Base-by-base conservation (phyloP, 2,888 invertebrate genomes). In the Catocala nupta region DNA sequence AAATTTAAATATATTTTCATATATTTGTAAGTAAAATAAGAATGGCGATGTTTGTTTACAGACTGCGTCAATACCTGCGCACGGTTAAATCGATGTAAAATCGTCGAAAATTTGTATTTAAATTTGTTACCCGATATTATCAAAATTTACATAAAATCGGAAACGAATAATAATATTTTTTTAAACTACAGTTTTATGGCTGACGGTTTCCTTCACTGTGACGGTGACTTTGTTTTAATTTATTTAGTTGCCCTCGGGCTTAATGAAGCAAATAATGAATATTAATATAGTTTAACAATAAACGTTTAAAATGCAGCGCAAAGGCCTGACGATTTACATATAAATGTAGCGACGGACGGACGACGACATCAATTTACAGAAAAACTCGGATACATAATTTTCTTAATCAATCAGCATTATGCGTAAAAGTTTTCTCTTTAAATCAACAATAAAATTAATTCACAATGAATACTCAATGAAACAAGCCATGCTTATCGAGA, bases 241-340 rank as follows among this genome's bases (percentile, higher is more conserved):
- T 73, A 73, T 73, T 67, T 56, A 11, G 48, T 44, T 64, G 54
- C 69, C 60, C 9, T 63, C 52, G 33, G 51, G 54, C 68, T 62
- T 78, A 77, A 78, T 75, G 75, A 76, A 77, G 70, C 61, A 73
- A 75, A 78, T 75, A 74, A 77, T 80, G 77, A 75, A 81, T 81
- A 80, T 81, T 80, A 71, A 80, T 75, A 59, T 6, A 64, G 34
- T 74, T 63, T 74, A 82, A 84, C 83, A 81, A 84, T 83, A 75
- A 69, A 67, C 63, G 71, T 80, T 80, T 72, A 73, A 75, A 77
- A 77, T 68, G 65, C 73, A 67, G 76, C 65, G 65, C 62, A 58
- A 78, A 81, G 80, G 77, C 68, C 63, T 75, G 71, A 53, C 48
- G 47, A 82, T 85, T 83, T 75, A 67, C 82, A 84, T 84, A 71